phyloP scores from a whole-genome alignment of 2,888 invertebrate species.

The Thymelicus acteon region DNA sequence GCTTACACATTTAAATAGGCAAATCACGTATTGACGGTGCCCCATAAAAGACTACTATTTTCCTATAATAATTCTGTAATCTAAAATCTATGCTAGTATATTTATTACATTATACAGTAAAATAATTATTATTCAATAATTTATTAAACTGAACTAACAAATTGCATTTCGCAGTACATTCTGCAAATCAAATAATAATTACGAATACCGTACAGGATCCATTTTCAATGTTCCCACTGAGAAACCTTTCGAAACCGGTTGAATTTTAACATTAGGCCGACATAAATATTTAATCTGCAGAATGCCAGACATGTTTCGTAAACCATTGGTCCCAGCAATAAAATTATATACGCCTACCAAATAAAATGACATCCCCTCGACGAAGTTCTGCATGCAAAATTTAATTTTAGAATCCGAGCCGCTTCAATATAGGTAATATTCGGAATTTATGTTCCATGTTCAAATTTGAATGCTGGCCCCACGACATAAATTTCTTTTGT shows the following conservation, averaged over 20 bases:
- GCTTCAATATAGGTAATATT: slow-evolving; percentile 83
- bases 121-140: too few relatives aligned
- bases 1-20: too few relatives aligned
- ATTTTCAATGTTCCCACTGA: background rate
- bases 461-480: slow-evolving; percentile 72
- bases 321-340: slow-evolving; percentile 82
- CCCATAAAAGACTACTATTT: too few relatives aligned
- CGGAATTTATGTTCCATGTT: slow-evolving; percentile 80
- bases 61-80: too few relatives aligned
- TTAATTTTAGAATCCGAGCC: slow-evolving; percentile 81
- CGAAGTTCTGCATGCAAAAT: slow-evolving; percentile 82
- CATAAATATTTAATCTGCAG: slow-evolving; percentile 43
- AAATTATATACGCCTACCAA: slow-evolving; percentile 85
- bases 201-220: too few relatives aligned
- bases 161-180: too few relatives aligned
- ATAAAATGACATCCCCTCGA: slow-evolving; percentile 67
- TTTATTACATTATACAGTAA: too few relatives aligned
- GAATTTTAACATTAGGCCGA: slow-evolving; percentile 15
- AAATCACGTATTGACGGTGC: too few relatives aligned
- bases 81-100: too few relatives aligned
- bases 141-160: too few relatives aligned
- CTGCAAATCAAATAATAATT: too few relatives aligned
- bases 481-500: slow-evolving; percentile 64
- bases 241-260: slow-evolving; percentile 6
- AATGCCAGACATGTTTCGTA: slow-evolving; percentile 73